phyloP scores from a whole-genome alignment of 2,113 vertebrate species.

The Glareola pratincola region DNA sequence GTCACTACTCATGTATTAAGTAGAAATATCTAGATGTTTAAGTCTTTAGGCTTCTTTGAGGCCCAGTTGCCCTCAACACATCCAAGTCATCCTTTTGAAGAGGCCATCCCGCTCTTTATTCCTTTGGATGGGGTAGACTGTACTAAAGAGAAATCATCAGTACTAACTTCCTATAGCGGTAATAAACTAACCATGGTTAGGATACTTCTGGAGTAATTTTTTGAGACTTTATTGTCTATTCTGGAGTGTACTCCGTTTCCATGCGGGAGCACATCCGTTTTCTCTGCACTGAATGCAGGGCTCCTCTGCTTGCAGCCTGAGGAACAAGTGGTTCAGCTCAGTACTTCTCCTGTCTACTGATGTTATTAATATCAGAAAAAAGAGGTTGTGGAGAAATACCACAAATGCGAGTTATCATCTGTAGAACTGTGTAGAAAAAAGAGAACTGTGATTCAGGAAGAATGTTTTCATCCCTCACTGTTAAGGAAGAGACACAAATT shows the following conservation, averaged over 20 bases:
- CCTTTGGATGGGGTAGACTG: not conserved
- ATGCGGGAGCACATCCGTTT: accelerated
- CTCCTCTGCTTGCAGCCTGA: not conserved
- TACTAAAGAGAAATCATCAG: not conserved
- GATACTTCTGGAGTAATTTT: not conserved
- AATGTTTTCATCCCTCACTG: not conserved
- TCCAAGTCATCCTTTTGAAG: not conserved
- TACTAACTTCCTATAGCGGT: not conserved
- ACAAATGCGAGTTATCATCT: not conserved
- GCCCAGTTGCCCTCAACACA: not conserved
- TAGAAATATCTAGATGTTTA: not conserved
- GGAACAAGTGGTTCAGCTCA: not conserved
- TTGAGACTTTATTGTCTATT: not conserved
- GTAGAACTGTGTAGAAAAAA: not conserved
- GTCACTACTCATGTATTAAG: not conserved
- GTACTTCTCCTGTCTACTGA: not conserved
- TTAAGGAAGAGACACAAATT: not conserved
- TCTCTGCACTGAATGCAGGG: not conserved
- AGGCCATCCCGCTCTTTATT: not conserved
- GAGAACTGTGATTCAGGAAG: not conserved
- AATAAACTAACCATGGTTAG: not conserved
- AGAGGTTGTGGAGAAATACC: not conserved
- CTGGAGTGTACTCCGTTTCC: not conserved
- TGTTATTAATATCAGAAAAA: not conserved
- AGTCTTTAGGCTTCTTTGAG: not conserved